Evolutionary conservation across 2,797 vertebrate genomes (phyloP), one percentile per base, ranked within the genome.

Genomic region (Mycteria americana): DNA sequence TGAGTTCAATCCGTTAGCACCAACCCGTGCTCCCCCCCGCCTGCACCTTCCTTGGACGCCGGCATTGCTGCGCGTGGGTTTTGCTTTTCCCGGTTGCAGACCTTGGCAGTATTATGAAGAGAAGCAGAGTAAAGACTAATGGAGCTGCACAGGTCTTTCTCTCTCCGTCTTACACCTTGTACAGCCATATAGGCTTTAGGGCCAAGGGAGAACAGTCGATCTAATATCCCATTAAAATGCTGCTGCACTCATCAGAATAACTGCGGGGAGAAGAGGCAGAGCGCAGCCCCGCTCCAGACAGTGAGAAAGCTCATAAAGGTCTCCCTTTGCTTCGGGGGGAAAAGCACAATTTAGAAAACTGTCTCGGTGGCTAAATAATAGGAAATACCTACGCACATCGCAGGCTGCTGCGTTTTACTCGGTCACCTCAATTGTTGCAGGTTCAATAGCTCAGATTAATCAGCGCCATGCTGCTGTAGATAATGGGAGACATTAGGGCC

Each of bases 31-130:
- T 64, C 35, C 41, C n/a, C n/a, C 28, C 11, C 4, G 1, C 53
- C 35, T 21, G 14, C 27, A 13, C 33, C 31, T 51, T 60, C 72
- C 62, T 12, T 0, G 18, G 22, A 9, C 35, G 13, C 50, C 0
- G 2, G 35, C 41, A 6, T 24, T 60, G 57, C 60, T 50, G 68
- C 3, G 0, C 0, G 0, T 15, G 46, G 63, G 21, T 17, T 77
- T 77, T 43, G 43, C 30, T 48, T 65, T 30, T 39, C 56, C 27
- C 6, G 2, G 10, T 18, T 22, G 63, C 59, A 62, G 54, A 39
- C 59, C 22, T 9, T 13, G n/a, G 73, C 33, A 25, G 14, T 39
- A 7, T 18, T 33, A 13, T 13, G 37, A 64, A 39, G 64, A 70
- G 39, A 50, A 76, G 54, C 0, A 0, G 24, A 54, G 24, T 33